Percentiles rank a stretch among this genome's conserved stretches.
Conservation (phyloP, 2,888 invertebrate species). For the Clostera curtula region DNA sequence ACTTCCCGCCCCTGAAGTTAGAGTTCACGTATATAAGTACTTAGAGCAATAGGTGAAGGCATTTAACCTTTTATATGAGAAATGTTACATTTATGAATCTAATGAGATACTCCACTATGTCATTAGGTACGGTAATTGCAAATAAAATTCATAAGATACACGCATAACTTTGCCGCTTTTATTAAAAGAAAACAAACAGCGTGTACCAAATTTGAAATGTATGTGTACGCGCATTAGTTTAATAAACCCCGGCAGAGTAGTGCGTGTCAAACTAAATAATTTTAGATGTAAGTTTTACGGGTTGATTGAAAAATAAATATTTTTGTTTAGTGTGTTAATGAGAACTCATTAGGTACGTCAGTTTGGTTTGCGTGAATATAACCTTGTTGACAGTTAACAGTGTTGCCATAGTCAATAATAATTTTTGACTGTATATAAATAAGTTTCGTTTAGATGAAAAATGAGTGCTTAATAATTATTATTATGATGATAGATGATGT, state of each 20-base stretch:
- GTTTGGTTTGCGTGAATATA: conserved; percentile 58
- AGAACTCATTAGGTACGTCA: conserved; percentile 47
- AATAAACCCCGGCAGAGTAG: no score
- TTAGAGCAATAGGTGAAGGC: conserved; percentile 66
- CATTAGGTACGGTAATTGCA: no score
- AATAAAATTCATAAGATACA: no score
- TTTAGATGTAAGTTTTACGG: conserved; percentile 39
- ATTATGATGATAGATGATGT: conserved; percentile 27
- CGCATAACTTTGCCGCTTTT: no score
- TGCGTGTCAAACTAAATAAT: no score
- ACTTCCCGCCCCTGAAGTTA: conserved; percentile 58
- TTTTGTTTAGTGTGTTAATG: conserved; percentile 57
- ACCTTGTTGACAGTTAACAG: conserved; percentile 68
- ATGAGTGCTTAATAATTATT: conserved; percentile 54
- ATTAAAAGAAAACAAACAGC: no score
- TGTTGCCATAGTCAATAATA: conserved; percentile 72
- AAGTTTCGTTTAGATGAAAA: conserved; percentile 61
- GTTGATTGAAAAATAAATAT: conserved; percentile 32
- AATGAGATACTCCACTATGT: conserved; percentile 35
- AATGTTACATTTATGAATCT: conserved; percentile 45
- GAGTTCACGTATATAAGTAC: conserved; percentile 63
- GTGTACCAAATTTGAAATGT: no score
- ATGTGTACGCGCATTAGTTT: no score
- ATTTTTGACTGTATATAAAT: conserved; percentile 68
- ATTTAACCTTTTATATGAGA: conserved; percentile 68